A percentile compares a stretch with the other conserved stretches of the same genome.
Conservation (phyloP, 2,797 vertebrate genomes). For the Pseudotriccus pelzelni region DNA sequence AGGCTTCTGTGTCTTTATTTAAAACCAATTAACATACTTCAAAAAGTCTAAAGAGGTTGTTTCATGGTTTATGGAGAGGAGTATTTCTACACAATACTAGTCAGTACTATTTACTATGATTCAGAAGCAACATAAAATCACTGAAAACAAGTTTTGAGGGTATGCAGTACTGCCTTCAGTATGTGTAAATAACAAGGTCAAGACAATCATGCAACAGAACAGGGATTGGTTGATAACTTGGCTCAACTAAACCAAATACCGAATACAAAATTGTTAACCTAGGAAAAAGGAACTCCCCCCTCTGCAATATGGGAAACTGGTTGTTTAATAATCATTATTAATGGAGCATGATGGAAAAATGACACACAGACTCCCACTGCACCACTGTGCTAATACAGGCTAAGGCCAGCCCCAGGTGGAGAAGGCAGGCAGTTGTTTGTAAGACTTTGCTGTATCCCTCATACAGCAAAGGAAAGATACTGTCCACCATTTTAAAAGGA, state of each 20-base stretch:
- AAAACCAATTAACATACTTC: not conserved
- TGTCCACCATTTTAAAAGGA: not conserved
- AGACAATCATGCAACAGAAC: not conserved
- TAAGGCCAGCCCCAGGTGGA: not conserved
- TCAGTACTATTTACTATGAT: not conserved
- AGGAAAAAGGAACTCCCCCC: not conserved
- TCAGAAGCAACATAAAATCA: not conserved
- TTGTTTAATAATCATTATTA: not conserved
- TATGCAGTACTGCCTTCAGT: not conserved
- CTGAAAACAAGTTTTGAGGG: not conserved
- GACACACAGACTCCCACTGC: not conserved
- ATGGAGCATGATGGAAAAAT: not conserved
- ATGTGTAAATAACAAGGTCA: not conserved
- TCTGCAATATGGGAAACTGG: not conserved
- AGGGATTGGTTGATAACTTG: rapidly evolving
- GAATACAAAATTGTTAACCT: not conserved
- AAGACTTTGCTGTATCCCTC: not conserved
- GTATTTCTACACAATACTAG: not conserved
- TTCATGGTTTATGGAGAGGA: not conserved
- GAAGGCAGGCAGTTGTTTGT: not conserved
- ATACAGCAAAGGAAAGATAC: not conserved
- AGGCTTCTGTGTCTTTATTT: not conserved
- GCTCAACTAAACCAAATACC: not conserved
- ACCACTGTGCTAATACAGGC: not conserved
- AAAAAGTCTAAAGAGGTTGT: not conserved